Base-by-base conservation (phyloP, 2,888 invertebrate genomes). In the Panopea generosa region DNA sequence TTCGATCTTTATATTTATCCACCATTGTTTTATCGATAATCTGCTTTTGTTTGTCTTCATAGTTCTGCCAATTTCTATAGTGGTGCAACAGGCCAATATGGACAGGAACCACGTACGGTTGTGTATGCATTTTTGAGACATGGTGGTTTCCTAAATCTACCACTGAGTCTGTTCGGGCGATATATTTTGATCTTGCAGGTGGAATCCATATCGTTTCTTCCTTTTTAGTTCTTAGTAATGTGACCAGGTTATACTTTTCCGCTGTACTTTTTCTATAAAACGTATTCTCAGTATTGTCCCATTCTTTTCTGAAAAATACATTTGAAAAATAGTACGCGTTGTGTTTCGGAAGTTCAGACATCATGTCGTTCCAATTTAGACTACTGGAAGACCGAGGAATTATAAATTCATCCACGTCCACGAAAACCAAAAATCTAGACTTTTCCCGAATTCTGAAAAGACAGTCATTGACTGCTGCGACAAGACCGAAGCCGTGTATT, bases 321-420 rank as follows among this genome's bases (percentile, higher is more conserved):
- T 57, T 47, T 24, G 26, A 29, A 18, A 67, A 47, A 27, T 49
- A 26, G 26, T 67, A 67, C 9, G 26, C 67, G 29, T 57, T 49
- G 1, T 20, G 7, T 2, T 1, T 7, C 1, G 49, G 47, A 18
- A 65, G 2, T 27, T 18, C 9, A 11, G 11, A 16, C 6, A 74
- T 29, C 22, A 68, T 57, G 20, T 74, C 68, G 3, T 43, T 2
- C 57, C 56, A 53, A 14, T 65, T 81, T 14, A 49, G 18, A 26
- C 63, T 53, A n/a, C 62, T 20, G 11, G 52, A 27, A n/a, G 70
- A 52, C 43, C 70, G 71, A 1, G 92, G 92, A 24, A 92, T 84
- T 45, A 92, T 86, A 62, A 90, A 89, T 76, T 92, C 92, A 63
- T 92, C 92, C 14, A 91, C 55, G 73, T 92, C 92, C 47, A 85